phyloP scores from a whole-genome alignment of 2,797 vertebrate species.

The Notoglanidium macrostoma region DNA sequence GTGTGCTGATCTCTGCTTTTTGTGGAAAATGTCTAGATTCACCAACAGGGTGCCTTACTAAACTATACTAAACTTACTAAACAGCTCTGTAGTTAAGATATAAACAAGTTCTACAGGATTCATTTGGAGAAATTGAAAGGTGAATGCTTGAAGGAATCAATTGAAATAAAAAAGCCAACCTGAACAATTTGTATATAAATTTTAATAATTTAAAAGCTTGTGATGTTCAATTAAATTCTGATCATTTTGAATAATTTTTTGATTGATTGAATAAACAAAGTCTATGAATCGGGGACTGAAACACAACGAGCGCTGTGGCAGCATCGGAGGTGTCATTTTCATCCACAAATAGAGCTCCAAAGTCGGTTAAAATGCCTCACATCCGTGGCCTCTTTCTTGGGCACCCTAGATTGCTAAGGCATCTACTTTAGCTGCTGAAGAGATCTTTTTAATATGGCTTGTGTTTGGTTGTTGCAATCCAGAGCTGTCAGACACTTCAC shows the following conservation, averaged over 20 bases:
- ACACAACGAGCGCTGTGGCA: neutral
- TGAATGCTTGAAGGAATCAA: neutral
- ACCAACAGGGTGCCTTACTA: conserved; percentile 11
- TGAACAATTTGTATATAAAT: neutral
- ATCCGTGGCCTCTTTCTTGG: neutral
- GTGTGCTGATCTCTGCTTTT: conserved; percentile 34
- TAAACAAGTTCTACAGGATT: neutral
- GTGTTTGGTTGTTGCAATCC: neutral
- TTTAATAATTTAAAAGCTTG: neutral
- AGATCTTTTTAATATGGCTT: neutral
- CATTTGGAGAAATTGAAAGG: too few species aligned
- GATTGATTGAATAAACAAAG: neutral
- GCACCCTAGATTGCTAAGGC: neutral
- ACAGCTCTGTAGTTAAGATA: neutral
- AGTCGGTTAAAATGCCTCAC: neutral
- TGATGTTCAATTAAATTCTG: neutral
- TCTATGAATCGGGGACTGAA: neutral
- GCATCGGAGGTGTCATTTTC: neutral
- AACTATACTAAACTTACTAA: neutral
- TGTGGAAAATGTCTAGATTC: conserved; percentile 26
- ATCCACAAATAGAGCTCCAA: neutral
- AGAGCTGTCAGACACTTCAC: neutral
- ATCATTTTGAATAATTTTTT: neutral
- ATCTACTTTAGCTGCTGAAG: neutral
- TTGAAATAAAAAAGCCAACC: neutral